Evolutionary conservation across 2,113 vertebrate species (phyloP).

Genomic region (Sylvilagus bachmani): DNA sequence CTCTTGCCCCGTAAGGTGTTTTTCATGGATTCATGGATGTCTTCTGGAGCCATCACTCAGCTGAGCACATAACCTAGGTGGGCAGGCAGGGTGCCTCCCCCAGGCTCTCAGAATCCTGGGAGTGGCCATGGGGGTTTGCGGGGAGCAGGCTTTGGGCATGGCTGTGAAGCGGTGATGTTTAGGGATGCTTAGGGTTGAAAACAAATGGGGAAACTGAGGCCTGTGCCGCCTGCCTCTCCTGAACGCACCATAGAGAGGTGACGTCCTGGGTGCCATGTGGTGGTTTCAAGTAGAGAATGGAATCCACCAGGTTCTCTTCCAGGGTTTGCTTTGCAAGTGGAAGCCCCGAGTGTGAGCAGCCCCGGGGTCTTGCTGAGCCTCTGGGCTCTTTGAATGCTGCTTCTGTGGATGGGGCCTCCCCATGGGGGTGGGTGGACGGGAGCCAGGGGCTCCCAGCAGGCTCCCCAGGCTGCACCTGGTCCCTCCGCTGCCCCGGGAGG

Average conservation of each 20-base stretch:
- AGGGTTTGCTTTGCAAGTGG: background rate
- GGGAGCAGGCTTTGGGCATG: background rate
- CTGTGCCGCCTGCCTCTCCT: background rate
- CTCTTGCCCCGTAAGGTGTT: no score
- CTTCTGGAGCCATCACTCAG: background rate
- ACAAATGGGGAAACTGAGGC: background rate
- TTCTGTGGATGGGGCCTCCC: background rate
- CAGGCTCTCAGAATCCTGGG: background rate
- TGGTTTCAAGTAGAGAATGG: background rate
- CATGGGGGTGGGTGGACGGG: background rate
- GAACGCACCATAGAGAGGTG: no score
- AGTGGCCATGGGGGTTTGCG: background rate
- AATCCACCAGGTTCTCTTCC: background rate
- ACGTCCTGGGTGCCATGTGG: background rate
- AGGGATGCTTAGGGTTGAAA: background rate
- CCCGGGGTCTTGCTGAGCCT: background rate
- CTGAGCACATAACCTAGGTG: background rate
- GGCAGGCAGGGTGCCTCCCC: background rate
- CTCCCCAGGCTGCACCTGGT: background rate
- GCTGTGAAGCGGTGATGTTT: background rate
- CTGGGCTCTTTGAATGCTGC: background rate
- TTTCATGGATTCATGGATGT: background rate
- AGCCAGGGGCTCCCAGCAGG: accelerated
- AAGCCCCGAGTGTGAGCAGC: background rate
- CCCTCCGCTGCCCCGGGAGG: background rate